Conservation (phyloP, 37 sponge, comb jelly and placozoan genomes). For the Ephydatia muelleri region DNA sequence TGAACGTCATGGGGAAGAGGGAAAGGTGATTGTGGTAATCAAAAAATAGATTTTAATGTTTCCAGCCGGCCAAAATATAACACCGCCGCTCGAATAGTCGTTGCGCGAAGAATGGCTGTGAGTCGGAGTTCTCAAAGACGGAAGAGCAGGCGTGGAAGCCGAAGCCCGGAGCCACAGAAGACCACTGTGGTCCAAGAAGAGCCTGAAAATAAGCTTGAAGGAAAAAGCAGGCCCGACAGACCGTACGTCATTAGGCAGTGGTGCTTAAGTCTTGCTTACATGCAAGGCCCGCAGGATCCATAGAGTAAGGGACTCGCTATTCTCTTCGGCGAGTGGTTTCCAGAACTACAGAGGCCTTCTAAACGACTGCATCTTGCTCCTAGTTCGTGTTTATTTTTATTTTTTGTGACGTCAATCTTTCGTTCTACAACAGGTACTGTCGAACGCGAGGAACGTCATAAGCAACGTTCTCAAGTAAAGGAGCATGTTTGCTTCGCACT, state of each 20-base stretch:
- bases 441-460: constrained; percentile 57
- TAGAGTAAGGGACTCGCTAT: constrained; percentile 58
- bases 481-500: not conserved
- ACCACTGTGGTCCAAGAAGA: not conserved
- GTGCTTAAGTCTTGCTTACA: not conserved
- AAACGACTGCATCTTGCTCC: constrained; percentile 72
- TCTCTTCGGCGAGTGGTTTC: constrained; percentile 83
- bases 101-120: constrained; percentile 2
- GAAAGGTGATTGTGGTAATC: no score
- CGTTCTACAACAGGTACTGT: constrained; percentile 53
- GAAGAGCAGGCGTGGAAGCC: not conserved
- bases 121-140: not conserved
- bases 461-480: constrained; percentile 67
- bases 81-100: not conserved
- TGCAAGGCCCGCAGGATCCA: constrained; percentile 22
- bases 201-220: not conserved
- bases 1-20: not conserved
- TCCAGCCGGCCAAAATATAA: constrained; percentile 1
- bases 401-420: not conserved
- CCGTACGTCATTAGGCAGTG: constrained; percentile 8
- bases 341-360: constrained; percentile 84
- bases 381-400: constrained; percentile 44
- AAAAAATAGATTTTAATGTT: constrained; percentile 2
- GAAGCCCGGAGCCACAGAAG: not conserved
- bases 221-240: constrained; percentile 15